phyloP scores from a whole-genome alignment of 2,113 vertebrate species.

The Canis aureus region DNA sequence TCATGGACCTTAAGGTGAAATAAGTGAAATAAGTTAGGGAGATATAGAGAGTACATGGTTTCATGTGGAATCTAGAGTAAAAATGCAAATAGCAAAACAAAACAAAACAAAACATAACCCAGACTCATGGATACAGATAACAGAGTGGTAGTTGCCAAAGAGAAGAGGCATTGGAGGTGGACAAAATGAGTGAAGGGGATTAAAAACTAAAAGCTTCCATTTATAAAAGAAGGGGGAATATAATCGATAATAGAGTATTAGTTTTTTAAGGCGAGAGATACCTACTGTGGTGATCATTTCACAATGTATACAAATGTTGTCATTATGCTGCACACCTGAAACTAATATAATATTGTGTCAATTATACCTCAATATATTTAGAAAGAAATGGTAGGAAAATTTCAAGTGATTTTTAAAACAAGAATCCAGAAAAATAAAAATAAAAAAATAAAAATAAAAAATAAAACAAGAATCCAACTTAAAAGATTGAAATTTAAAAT shows the following conservation, averaged over 20 bases:
- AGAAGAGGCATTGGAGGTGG: neutral
- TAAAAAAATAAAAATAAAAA: no score
- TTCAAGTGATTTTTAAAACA: neutral
- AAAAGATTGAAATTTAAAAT: conserved; percentile 2
- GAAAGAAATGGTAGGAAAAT: neutral
- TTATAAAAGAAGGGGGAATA: neutral
- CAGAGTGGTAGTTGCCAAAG: neutral
- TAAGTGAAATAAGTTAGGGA: neutral
- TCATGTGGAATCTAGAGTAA: neutral
- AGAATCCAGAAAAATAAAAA: neutral
- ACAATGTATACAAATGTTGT: neutral
- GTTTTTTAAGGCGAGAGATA: neutral
- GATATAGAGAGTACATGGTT: neutral
- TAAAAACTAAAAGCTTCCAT: neutral
- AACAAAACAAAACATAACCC: neutral
- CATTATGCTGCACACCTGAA: neutral
- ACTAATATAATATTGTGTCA: neutral
- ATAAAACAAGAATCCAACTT: neutral
- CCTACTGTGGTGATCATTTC: neutral
- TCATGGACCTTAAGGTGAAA: neutral
- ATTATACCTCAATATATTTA: neutral
- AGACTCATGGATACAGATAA: neutral
- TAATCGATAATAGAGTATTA: neutral
- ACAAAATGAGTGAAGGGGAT: neutral
- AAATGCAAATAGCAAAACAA: neutral